These are phyloP conservation scores for Melanotaenia pygmaea DNA, from an alignment of 2,797 vertebrate genomes.

Conservation along the genomic window DNA sequence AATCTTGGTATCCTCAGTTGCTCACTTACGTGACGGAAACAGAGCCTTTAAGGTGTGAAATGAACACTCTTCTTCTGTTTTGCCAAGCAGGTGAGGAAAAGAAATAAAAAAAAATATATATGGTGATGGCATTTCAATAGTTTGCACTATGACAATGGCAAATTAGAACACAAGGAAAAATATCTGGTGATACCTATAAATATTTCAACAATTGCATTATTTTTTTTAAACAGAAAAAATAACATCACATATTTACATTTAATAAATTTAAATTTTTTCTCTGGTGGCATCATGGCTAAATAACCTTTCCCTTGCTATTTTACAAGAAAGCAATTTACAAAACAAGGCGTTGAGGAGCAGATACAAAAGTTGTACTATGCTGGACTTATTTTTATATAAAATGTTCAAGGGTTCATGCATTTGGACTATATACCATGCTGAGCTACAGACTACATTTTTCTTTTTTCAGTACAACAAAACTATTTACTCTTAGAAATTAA, in stretches of 20 bases:
- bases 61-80: constrained; percentile 99
- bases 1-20: constrained; percentile 96
- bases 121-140: constrained; percentile 91
- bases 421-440: constrained; percentile 82
- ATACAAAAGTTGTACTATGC: constrained; percentile 82
- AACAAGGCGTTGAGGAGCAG: constrained; percentile 81
- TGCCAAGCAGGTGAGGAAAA: constrained; percentile 98
- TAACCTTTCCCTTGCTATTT: constrained; percentile 77
- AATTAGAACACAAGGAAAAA: constrained; percentile 76
- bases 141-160: constrained; percentile 84
- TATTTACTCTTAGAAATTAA: constrained; percentile 81
- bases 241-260: constrained; percentile 80
- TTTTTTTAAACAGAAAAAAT: constrained; percentile 75
- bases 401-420: constrained; percentile 78
- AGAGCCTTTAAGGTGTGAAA: constrained; percentile 99
- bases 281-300: constrained; percentile 73
- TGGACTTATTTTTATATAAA: constrained; percentile 73
- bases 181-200: constrained; percentile 75
- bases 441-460: constrained; percentile 79
- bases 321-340: constrained; percentile 84
- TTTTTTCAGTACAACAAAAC: constrained; percentile 84
- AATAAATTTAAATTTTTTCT: constrained; percentile 75
- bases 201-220: constrained; percentile 80
- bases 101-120: constrained; percentile 88
- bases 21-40: constrained; percentile 99